These are phyloP conservation scores for Centropus bengalensis DNA, from an alignment of 2,113 vertebrate species.

Conservation along the genomic window DNA sequence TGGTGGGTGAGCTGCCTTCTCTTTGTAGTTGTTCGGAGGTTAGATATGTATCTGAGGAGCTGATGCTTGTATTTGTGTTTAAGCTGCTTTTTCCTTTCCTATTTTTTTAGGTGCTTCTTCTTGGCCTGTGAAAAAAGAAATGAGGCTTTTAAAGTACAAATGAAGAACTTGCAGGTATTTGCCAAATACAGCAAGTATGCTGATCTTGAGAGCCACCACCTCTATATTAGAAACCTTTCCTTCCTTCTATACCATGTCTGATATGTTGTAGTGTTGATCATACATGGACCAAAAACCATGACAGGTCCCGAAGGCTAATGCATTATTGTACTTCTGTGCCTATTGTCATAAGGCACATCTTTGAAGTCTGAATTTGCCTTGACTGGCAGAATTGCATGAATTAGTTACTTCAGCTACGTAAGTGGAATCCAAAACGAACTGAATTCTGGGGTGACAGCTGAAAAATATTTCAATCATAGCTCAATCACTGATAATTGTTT, in stretches of 20 bases:
- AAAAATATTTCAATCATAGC: neutral
- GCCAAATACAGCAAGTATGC: conserved; percentile 1
- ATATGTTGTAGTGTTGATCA: neutral
- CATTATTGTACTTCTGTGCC: neutral
- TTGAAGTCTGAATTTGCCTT: neutral
- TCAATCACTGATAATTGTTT: conserved; percentile 2
- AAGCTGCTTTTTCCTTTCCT: neutral
- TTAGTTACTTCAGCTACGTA: neutral
- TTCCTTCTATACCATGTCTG: neutral
- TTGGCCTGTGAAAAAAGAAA: conserved; percentile 19
- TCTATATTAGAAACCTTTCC: neutral
- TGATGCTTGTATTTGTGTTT: neutral
- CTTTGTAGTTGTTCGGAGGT: conserved; percentile 18
- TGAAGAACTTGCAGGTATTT: conserved; percentile 3
- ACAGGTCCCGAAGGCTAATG: neutral
- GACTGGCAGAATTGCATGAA: neutral
- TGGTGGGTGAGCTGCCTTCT: neutral
- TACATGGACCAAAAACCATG: neutral
- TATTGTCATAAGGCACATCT: neutral
- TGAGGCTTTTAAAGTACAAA: conserved; percentile 11
- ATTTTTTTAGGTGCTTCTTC: neutral
- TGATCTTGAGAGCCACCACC: neutral
- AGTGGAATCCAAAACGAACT: neutral
- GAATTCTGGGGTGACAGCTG: neutral
- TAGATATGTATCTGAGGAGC: conserved; percentile 17